Base-by-base conservation (phyloP, 2,888 invertebrate genomes). In the Coenonympha arcania region DNA sequence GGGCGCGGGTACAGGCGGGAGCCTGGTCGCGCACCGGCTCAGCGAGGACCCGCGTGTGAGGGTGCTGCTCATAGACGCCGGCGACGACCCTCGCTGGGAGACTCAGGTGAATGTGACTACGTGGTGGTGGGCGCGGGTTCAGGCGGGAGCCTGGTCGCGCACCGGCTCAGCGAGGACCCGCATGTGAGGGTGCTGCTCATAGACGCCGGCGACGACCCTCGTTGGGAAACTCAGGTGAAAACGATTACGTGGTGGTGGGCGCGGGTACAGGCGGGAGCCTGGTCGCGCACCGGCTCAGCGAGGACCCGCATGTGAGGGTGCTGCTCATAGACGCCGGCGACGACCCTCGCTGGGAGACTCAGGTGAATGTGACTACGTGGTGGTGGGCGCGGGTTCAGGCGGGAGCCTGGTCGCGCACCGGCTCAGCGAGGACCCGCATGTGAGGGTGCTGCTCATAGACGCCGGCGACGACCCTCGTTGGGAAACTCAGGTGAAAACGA, bases 201-300 rank as follows among this genome's bases (percentile, higher is more conserved):
- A 4, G 71, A 73, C 42, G 68, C 67, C 13, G 73, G 73, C 1
- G 65, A 52, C 1, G 63, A 70, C 19, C 66, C 68, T 4, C 62
- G 64, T 5, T 1, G 61, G 1, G 61, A 67, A 11, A 52, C 65
- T 11, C 30, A 62, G 28, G 73, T 73, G 48, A 19, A 3, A 66
- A 54, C 36, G 68, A 69, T 22, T 65, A 62, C 48, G 57, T 72
- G 6, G 52, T 72, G 20, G 59, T 66, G 0, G 70, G 72, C 0
- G 65, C 57, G 0, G 72, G 72, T 0, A 60, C 68, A 2, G 68
- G 64, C 0, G 72, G 71, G 0, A 52, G 66, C 15, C 57, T 69
- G 0, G 41, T 71, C 0, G 69, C 66, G 0, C 62, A 59, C 26
- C 54, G 70, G 4, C 57, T 72, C 6, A 50, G 65, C 3, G 66